These are phyloP conservation scores for Chrysochloris asiatica DNA, from an alignment of 2,113 vertebrate species.

Conservation along the genomic window DNA sequence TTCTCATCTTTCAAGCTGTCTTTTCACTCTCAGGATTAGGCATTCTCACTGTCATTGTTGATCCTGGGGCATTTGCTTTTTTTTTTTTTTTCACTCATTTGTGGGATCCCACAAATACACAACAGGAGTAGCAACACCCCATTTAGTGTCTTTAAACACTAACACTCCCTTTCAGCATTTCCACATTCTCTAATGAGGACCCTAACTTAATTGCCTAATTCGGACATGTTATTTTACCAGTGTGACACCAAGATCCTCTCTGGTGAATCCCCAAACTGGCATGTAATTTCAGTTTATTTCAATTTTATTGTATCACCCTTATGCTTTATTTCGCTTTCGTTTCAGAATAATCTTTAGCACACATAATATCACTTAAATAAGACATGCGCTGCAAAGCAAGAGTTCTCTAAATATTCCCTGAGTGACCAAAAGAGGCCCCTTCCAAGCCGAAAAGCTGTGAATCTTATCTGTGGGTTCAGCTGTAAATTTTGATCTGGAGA, in stretches of 20 bases:
- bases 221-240: constrained; percentile 58
- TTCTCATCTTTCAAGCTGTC: neutral
- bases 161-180: neutral
- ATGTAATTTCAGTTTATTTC: constrained; percentile 60
- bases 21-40: constrained; percentile 7
- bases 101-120: constrained; percentile 32
- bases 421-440: constrained; percentile 29
- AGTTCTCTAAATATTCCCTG: constrained; percentile 10
- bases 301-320: constrained; percentile 64
- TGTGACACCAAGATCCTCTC: constrained; percentile 44
- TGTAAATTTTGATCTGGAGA: constrained; percentile 69
- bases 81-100: constrained; percentile 34
- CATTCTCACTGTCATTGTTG: constrained; percentile 24
- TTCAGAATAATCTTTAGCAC: constrained; percentile 48
- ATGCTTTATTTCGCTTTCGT: constrained; percentile 59
- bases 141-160: constrained; percentile 35
- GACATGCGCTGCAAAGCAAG: neutral
- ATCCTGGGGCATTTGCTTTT: constrained; percentile 31
- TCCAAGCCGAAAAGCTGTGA: constrained; percentile 25
- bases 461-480: constrained; percentile 48
- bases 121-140: constrained; percentile 42
- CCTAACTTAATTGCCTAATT: constrained; percentile 57
- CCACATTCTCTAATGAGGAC: constrained; percentile 32
- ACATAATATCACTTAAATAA: constrained; percentile 56
- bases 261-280: constrained; percentile 10